phyloP scores from a whole-genome alignment of 2,113 vertebrate genomes.

The Acanthisitta chloris region DNA sequence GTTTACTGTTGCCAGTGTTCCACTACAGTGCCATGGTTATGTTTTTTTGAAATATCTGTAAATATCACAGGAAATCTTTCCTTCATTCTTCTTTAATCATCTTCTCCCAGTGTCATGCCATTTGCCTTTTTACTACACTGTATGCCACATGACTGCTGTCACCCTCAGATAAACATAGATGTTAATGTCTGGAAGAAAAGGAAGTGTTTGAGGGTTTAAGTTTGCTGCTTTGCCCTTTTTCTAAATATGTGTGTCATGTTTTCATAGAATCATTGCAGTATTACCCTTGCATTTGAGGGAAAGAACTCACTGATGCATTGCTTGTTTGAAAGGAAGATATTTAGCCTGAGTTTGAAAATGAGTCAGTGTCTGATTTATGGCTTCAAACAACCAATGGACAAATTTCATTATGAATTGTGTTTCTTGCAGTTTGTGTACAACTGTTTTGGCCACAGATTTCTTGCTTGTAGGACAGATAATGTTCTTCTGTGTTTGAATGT shows the following conservation, averaged over 20 bases:
- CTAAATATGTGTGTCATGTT: neutral
- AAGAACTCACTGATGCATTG: neutral
- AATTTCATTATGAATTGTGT: neutral
- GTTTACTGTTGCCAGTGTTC: neutral
- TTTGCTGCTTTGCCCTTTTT: neutral
- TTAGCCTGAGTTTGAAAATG: neutral
- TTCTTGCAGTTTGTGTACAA: neutral
- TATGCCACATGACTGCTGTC: neutral
- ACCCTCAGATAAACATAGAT: neutral
- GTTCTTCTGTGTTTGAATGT: neutral
- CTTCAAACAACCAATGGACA: neutral
- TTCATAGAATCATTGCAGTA: neutral
- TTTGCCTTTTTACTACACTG: neutral
- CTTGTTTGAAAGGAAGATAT: neutral
- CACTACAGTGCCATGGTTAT: neutral
- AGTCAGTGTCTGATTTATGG: neutral
- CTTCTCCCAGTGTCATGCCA: neutral
- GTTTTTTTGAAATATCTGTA: neutral
- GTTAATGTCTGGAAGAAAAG: neutral
- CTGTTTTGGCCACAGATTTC: neutral
- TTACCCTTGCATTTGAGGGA: neutral
- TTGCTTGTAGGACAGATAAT: neutral
- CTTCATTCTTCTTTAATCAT: neutral
- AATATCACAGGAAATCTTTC: neutral
- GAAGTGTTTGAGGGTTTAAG: neutral